Percentiles rank a stretch among this genome's conserved stretches.
These are phyloP conservation scores for Aspidiotus rigidus DNA, from an alignment of 2,888 invertebrate genomes.

Conservation along the genomic window DNA sequence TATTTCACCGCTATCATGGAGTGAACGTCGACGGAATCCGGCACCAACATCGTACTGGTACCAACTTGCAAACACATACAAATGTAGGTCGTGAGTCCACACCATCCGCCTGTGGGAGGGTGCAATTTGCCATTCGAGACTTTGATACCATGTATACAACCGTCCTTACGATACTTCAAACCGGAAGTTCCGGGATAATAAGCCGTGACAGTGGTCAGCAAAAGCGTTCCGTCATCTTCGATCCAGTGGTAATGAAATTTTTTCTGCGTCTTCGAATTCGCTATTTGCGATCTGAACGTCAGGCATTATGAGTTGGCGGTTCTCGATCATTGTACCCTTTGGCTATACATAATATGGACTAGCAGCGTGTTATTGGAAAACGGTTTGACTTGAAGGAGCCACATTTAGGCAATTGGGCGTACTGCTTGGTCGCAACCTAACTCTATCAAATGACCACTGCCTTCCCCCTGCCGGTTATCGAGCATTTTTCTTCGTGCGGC, in stretches of 20 bases:
- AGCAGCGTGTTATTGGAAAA: no score
- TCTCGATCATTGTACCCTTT: no score
- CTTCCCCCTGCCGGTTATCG: no score
- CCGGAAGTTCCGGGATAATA: neutral
- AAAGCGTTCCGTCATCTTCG: conserved; percentile 2
- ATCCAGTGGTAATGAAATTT: neutral
- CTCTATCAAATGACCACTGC: no score
- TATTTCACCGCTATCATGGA: no score
- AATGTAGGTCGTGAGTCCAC: neutral
- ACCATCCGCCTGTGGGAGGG: conserved; percentile 1
- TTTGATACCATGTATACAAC: conserved; percentile 1
- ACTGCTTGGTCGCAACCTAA: no score
- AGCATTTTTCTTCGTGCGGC: no score
- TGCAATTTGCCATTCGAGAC: conserved; percentile 1
- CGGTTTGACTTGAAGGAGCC: no score
- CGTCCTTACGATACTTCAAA: neutral
- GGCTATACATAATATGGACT: no score
- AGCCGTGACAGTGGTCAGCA: conserved; percentile 1
- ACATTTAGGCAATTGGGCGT: no score
- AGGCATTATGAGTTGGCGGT: conserved; percentile 2
- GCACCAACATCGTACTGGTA: neutral
- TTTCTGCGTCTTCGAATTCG: neutral
- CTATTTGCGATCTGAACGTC: conserved; percentile 2
- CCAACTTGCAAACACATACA: neutral
- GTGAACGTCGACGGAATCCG: conserved; percentile 4